phyloP scores from a whole-genome alignment of 64 coral and sea anemone genomes.

The Actinia tenebrosa region DNA sequence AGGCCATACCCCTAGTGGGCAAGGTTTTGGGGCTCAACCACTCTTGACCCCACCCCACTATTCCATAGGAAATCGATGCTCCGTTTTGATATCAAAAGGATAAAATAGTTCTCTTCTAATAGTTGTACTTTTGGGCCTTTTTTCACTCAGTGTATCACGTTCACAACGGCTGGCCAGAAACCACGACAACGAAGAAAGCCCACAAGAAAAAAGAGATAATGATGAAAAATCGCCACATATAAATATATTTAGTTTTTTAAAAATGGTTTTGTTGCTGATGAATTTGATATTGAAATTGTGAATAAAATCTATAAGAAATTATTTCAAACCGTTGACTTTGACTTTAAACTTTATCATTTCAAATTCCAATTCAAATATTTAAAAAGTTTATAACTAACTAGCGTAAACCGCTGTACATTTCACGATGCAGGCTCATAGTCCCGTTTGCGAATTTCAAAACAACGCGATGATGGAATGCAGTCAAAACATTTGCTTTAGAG shows the following conservation, averaged over 20 bases:
- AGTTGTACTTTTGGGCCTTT: background rate
- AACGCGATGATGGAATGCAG: background rate
- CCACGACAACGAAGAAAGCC: constrained; percentile 7
- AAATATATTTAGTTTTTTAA: background rate
- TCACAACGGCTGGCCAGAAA: constrained; percentile 51
- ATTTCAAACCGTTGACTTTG: background rate
- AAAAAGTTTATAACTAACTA: background rate
- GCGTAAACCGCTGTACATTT: background rate
- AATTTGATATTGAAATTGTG: background rate
- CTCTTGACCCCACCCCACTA: no score
- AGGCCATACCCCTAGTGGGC: no score
- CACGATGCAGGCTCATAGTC: background rate
- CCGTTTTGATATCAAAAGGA: no score
- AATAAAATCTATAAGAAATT: background rate
- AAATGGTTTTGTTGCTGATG: background rate
- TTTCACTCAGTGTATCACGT: constrained; percentile 46
- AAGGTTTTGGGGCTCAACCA: no score
- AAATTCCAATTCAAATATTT: background rate
- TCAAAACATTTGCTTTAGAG: background rate
- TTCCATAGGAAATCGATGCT: no score
- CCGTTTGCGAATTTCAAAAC: background rate
- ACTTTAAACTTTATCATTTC: background rate
- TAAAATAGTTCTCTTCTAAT: no score
- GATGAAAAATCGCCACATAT: background rate
- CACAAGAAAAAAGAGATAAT: constrained; percentile 23